A percentile compares a stretch with the other conserved stretches of the same genome.
These are phyloP conservation scores for Pseudorhombus dupliciocellatus DNA, from an alignment of 2,113 vertebrate species.

Conservation along the genomic window DNA sequence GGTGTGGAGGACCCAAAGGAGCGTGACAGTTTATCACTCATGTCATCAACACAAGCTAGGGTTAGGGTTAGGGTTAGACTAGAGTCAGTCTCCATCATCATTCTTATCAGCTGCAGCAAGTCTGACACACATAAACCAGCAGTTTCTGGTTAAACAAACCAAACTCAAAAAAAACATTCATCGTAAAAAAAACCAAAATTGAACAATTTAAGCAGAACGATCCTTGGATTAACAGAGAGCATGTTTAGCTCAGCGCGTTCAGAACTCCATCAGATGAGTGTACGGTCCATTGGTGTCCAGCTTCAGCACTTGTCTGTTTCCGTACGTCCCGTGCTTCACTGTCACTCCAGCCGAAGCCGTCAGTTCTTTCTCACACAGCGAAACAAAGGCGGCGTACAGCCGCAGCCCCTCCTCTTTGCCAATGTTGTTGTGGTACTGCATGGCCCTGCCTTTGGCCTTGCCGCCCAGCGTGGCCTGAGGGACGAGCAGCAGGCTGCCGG, in stretches of 20 bases:
- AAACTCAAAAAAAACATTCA: not conserved
- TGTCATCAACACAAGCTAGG: too few species aligned
- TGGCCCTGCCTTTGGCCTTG: constrained; percentile 85
- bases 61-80: too few species aligned
- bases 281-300: constrained; percentile 95
- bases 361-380: constrained; percentile 86
- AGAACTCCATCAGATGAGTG: constrained; percentile 94
- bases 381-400: constrained; percentile 87
- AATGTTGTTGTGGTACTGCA: constrained; percentile 95
- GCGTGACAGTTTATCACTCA: not conserved
- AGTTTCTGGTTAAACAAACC: too few species aligned
- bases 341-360: constrained; percentile 53
- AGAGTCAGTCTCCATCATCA: not conserved
- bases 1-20: not conserved
- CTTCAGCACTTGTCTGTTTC: constrained; percentile 92
- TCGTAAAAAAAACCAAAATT: not conserved
- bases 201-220: not conserved
- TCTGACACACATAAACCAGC: too few species aligned
- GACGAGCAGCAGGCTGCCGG: constrained; percentile 88
- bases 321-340: constrained; percentile 89
- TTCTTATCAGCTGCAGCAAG: not conserved
- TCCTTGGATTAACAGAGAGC: not conserved
- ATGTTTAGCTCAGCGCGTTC: constrained; percentile 6
- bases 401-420: constrained; percentile 88
- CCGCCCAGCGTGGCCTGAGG: constrained; percentile 94